phyloP scores from a whole-genome alignment of 2,888 invertebrate species.

The Plebejus anna region DNA sequence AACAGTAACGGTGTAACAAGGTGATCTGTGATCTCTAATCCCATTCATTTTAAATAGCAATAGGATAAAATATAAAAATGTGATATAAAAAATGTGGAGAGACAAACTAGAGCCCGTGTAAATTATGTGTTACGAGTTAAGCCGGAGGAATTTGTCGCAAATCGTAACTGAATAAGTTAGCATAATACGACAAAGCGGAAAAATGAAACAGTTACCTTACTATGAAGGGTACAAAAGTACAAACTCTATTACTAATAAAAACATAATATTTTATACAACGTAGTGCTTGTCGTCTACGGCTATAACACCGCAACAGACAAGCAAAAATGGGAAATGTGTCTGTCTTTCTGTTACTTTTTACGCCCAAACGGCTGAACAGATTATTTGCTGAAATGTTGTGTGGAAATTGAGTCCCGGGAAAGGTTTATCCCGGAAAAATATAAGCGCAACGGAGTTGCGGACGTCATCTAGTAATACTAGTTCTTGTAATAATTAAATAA shows the following conservation, averaged over 20 bases:
- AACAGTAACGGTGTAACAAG: neutral
- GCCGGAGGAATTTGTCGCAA: neutral
- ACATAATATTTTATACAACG: neutral
- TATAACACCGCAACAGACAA: no score
- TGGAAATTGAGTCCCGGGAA: no score
- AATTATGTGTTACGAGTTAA: neutral
- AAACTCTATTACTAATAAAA: neutral
- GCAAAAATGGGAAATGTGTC: no score
- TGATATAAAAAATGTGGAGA: neutral
- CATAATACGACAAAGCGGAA: neutral
- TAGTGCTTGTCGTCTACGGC: no score
- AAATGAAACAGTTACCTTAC: neutral
- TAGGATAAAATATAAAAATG: constrained; percentile 22
- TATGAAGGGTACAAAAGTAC: neutral
- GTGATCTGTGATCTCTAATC: neutral
- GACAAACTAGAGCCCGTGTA: neutral
- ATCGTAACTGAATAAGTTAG: neutral
- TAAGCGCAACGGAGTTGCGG: no score
- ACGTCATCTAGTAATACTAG: no score
- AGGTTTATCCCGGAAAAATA: no score
- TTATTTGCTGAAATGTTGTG: no score
- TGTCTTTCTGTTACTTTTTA: no score
- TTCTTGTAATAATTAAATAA: no score
- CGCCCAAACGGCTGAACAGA: no score
- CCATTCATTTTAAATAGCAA: constrained; percentile 7